These are phyloP conservation scores for Drosophila setosimentum DNA, from an alignment of 2,888 invertebrate genomes.

Conservation along the genomic window DNA sequence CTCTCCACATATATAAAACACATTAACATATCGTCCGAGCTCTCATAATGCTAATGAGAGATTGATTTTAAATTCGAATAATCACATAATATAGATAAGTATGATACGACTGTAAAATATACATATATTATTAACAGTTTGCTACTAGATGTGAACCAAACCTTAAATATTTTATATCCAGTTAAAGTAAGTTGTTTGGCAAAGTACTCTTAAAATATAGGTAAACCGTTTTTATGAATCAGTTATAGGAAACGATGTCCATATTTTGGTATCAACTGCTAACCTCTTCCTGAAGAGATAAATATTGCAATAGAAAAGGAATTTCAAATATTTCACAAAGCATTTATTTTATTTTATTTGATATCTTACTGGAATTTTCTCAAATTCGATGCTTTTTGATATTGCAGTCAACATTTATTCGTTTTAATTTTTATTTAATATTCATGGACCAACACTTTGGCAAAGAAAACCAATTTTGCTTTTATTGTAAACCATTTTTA, in stretches of 20 bases:
- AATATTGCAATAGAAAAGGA: not conserved
- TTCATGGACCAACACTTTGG: not conserved
- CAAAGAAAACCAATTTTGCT: not conserved
- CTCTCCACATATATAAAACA: not conserved
- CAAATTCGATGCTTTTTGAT: not conserved
- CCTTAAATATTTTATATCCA: not conserved
- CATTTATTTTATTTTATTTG: not conserved
- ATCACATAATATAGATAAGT: not conserved
- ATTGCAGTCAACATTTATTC: not conserved
- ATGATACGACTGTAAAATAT: not conserved
- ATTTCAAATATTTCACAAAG: not conserved
- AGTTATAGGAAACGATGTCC: no score
- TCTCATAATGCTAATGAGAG: not conserved
- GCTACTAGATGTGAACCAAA: not conserved
- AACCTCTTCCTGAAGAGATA: not conserved
- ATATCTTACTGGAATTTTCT: not conserved
- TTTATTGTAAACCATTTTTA: not conserved
- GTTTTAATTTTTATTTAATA: not conserved
- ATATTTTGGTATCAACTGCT: not conserved
- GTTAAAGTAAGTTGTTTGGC: no score
- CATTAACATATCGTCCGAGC: constrained; percentile 8
- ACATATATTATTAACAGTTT: not conserved
- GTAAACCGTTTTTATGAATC: no score
- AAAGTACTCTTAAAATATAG: no score
- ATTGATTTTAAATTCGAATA: not conserved